Percentiles rank a stretch among this genome's conserved stretches.
Conservation (phyloP, 2,888 invertebrate genomes). For the Hydrotaea diabolus region DNA sequence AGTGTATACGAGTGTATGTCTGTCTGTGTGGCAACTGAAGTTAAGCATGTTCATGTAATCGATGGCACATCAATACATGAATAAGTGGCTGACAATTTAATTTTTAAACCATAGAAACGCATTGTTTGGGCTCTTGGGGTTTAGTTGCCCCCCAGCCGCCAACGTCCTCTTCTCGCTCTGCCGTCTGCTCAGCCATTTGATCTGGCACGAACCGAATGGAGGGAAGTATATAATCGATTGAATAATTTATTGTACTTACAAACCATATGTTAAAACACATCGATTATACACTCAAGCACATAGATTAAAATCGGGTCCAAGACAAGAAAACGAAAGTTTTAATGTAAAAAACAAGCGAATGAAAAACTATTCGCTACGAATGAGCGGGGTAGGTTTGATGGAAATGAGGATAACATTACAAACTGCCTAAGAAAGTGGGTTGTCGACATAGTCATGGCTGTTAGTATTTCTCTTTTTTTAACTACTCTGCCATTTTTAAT, state of each 20-base stretch:
- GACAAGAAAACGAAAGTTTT: constrained; percentile 4
- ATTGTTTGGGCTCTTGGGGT: background rate
- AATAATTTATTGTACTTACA: constrained; percentile 4
- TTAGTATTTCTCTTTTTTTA: background rate
- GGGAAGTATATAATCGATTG: background rate
- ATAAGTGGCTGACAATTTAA: constrained; percentile 46
- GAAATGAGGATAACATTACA: background rate
- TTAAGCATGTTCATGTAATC: constrained; percentile 34
- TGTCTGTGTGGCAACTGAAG: constrained; percentile 8
- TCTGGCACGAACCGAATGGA: background rate
- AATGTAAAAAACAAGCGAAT: background rate
- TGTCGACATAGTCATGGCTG: background rate
- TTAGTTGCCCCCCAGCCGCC: background rate
- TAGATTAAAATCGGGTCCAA: background rate
- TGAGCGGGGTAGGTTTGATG: background rate
- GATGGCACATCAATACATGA: constrained; percentile 39
- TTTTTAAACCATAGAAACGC: constrained; percentile 8
- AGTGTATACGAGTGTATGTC: background rate
- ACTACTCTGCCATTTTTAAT: background rate
- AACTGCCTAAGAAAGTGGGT: background rate
- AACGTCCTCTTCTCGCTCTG: background rate
- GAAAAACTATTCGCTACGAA: background rate
- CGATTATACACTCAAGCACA: background rate
- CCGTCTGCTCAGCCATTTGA: background rate
- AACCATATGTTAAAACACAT: constrained; percentile 7